Percentiles rank a stretch among this genome's conserved stretches.
phyloP scores from a whole-genome alignment of 2,113 vertebrate species.

The Chionis minor region DNA sequence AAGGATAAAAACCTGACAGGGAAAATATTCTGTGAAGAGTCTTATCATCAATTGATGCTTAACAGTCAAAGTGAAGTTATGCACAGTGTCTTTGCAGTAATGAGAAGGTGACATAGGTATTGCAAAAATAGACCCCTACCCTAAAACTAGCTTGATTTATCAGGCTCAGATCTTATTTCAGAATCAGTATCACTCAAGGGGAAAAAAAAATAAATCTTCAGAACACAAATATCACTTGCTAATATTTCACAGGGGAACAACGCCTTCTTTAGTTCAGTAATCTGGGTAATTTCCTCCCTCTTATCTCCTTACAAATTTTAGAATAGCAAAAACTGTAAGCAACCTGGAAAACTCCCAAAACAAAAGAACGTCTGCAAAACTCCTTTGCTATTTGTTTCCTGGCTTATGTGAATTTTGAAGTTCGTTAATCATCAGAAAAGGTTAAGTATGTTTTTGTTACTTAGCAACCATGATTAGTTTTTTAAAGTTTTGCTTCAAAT shows the following conservation, averaged over 20 bases:
- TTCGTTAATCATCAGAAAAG: constrained; percentile 42
- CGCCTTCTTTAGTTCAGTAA: not conserved
- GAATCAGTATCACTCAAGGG: not conserved
- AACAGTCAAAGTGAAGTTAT: not conserved
- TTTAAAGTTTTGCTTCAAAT: constrained; percentile 26
- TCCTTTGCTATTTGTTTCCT: not conserved
- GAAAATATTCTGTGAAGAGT: not conserved
- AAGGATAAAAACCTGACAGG: not conserved
- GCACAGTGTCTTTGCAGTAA: not conserved
- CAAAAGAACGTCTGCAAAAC: not conserved
- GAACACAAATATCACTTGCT: not conserved
- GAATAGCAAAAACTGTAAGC: not conserved
- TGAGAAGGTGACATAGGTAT: not conserved
- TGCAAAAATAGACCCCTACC: not conserved
- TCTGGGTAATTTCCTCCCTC: not conserved
- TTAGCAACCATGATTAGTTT: constrained; percentile 47
- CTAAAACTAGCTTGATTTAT: not conserved
- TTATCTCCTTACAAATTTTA: not conserved
- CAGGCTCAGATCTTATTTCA: not conserved
- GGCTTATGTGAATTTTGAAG: not conserved
- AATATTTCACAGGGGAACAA: not conserved
- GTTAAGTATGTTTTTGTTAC: constrained; percentile 50
- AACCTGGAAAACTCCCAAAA: constrained; percentile 6
- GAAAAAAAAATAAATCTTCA: not conserved
- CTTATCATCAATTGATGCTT: not conserved